Base-by-base conservation (phyloP, 1,140 invertebrate genomes). In the Reticulitermes speratus region DNA sequence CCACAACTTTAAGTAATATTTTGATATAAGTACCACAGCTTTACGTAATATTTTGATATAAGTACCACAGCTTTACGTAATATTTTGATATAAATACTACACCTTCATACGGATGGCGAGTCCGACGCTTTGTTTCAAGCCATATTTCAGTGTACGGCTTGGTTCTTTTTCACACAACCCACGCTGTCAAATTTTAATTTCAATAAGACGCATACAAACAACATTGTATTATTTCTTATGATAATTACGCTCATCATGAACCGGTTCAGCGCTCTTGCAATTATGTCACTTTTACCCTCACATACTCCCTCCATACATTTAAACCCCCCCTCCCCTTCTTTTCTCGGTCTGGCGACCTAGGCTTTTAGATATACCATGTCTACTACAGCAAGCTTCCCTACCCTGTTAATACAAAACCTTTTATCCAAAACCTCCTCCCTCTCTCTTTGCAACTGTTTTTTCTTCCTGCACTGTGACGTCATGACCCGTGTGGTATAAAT, bases 371-470 rank as follows among this genome's bases (percentile, higher is more conserved):
- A 25, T 11, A 30, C 59, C 59, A 65, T 19, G 8, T 19, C 25
- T 30, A 75, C 65, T 75, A 30, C 7, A 75, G 11, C 25, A 30
- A 75, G 25, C 65, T 25, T 75, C 65, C 25, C 65, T 75, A 9
- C 65, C 65, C 65, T 75, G 65, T 75, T 75, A 75, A 75, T 30
- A 75, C 65, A 75, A 75, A 75, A 75, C 65, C 65, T 75, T 75
- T 75, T 75, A 75, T 75, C 65, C 65, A 75, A 75, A 75, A 75
- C 65, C 25, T 75, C 25, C n/a, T 25, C 25, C 65, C n/a, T 25
- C 65, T 6, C 19, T 19, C 59, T 65, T 65, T 65, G 19, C 59
- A 65, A 65, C 65, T 75, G 65, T 75, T 75, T 75, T 75, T 75
- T 75, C 65, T 75, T 75, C 65, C n/a, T 30, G 25, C n/a, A 11